Conservation (phyloP, 2,113 vertebrate species). For the Macroglossus sobrinus region DNA sequence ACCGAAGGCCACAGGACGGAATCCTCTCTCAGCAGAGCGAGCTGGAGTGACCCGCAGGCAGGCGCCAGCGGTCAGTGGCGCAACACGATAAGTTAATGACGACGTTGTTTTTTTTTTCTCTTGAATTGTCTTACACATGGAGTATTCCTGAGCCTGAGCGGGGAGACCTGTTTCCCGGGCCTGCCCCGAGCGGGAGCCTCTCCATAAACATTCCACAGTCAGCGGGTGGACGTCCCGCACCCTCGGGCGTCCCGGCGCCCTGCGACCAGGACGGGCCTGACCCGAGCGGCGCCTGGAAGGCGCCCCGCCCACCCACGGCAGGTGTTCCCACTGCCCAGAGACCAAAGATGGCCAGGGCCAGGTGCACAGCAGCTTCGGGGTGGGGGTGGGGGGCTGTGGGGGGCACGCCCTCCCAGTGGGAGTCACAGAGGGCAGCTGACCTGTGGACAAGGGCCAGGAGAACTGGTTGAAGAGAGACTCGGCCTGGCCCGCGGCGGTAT, state of each 20-base stretch:
- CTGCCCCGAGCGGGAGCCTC: background rate
- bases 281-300: accelerated
- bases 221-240: background rate
- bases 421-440: too few species aligned
- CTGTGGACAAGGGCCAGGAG: background rate
- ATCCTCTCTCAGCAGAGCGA: background rate
- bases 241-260: background rate
- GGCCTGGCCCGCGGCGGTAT: background rate
- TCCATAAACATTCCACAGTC: background rate
- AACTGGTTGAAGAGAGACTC: too few species aligned
- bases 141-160: background rate
- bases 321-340: background rate
- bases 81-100: background rate
- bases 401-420: background rate
- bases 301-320: too few species aligned
- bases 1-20: background rate
- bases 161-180: background rate
- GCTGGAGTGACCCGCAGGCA: background rate
- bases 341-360: too few species aligned
- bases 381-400: accelerated
- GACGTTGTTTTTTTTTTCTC: background rate
- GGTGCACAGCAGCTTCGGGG: background rate
- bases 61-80: accelerated
- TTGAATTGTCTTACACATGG: background rate
- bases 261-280: background rate